phyloP scores from a whole-genome alignment of 2,113 vertebrate genomes.

The Lethenteron camtschaticum region DNA sequence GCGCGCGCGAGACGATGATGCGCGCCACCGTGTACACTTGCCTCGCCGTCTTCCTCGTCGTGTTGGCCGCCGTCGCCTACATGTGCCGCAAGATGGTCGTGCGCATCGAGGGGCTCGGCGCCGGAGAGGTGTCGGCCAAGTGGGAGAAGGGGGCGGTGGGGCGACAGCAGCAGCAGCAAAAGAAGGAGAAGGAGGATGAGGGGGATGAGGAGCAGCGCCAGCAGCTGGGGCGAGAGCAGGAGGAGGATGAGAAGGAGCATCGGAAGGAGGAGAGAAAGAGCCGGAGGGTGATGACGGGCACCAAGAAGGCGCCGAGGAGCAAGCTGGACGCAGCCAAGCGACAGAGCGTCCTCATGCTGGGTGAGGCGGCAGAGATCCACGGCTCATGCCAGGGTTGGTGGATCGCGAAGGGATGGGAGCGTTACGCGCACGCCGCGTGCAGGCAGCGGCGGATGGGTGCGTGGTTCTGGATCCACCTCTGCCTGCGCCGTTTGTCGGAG shows the following conservation, averaged over 20 bases:
- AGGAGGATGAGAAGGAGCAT: background rate
- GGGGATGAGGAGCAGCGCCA: background rate
- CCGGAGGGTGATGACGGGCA: background rate
- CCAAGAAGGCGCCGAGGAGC: background rate
- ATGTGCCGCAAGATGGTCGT: constrained; percentile 11
- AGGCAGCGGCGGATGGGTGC: too few relatives aligned
- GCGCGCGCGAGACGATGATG: constrained; percentile 7
- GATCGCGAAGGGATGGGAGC: too few relatives aligned
- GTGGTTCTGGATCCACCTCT: too few relatives aligned
- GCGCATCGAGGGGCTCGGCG: constrained; percentile 6
- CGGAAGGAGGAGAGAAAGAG: background rate
- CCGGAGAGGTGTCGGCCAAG: background rate
- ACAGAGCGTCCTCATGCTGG: background rate
- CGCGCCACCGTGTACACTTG: constrained; percentile 10
- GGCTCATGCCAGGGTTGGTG: too few relatives aligned
- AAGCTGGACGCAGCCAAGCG: background rate
- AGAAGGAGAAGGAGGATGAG: background rate
- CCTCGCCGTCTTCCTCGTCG: constrained; percentile 10
- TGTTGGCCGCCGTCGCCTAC: constrained; percentile 9
- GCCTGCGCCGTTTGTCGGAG: too few relatives aligned
- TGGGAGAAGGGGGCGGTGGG: background rate
- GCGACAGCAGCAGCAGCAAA: background rate
- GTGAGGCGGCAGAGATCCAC: background rate
- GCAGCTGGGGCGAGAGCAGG: background rate
- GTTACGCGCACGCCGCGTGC: too few relatives aligned